Evolutionary conservation across 2,888 invertebrate species (phyloP).

Genomic region (Eristalinus sepulchralis): DNA sequence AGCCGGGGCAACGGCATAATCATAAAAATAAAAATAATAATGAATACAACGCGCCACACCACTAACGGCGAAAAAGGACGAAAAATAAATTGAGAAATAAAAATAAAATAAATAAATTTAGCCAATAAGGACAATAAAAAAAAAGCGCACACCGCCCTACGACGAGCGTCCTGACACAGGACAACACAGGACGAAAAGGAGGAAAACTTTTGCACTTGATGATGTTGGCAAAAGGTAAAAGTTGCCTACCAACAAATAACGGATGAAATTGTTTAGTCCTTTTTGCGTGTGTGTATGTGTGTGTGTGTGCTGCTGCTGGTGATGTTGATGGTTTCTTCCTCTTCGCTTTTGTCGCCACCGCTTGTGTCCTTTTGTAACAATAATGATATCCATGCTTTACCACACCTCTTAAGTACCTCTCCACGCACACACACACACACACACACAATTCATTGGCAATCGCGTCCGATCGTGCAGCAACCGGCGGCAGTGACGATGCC

Average conservation of each 20-base stretch:
- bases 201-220: conserved; percentile 68
- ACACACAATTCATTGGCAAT: not conserved
- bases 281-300: not conserved
- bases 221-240: conserved; percentile 71
- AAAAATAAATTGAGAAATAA: conserved; percentile 62
- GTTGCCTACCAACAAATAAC: conserved; percentile 71
- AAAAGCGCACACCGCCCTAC: not conserved
- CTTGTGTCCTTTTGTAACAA: conserved; percentile 62
- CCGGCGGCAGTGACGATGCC: no score
- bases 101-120: conserved; percentile 70
- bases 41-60: conserved; percentile 56
- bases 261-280: conserved; percentile 70
- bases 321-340: not conserved
- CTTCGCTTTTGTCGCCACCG: conserved; percentile 36
- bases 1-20: conserved; percentile 40
- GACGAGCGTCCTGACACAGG: conserved; percentile 13
- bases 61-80: conserved; percentile 30
- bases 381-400: conserved; percentile 68
- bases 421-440: conserved; percentile 8
- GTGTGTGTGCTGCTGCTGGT: not conserved
- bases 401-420: conserved; percentile 63
- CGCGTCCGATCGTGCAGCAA: not conserved
- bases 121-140: conserved; percentile 67
- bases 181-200: conserved; percentile 1
- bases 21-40: conserved; percentile 70